phyloP scores from a whole-genome alignment of 1,140 invertebrate genomes.

The Cotesia chilonis region DNA sequence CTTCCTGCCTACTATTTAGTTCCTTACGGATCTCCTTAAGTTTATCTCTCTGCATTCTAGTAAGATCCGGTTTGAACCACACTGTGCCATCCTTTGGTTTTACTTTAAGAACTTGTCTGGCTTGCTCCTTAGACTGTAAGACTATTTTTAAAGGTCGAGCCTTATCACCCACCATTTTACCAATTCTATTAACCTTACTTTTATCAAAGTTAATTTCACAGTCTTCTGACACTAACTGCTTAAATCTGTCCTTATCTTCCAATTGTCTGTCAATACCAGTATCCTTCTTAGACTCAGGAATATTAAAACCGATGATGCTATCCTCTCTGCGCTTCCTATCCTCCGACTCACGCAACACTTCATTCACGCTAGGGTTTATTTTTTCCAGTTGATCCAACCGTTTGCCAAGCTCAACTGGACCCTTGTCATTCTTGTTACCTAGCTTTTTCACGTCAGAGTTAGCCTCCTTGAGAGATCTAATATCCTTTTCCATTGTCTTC shows the following conservation, averaged over 20 bases:
- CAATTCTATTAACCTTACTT: background rate
- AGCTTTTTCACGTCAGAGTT: background rate
- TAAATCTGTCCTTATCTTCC: background rate
- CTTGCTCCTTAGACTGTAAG: background rate
- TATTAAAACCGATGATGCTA: background rate
- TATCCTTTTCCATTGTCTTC: background rate
- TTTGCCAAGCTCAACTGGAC: background rate
- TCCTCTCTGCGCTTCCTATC: background rate
- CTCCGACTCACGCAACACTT: background rate
- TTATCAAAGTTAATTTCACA: background rate
- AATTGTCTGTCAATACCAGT: background rate
- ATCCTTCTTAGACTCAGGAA: background rate
- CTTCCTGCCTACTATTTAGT: background rate
- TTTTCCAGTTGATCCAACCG: background rate
- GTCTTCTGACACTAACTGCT: background rate
- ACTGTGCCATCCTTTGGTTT: background rate
- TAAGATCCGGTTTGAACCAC: background rate
- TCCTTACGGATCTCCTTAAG: background rate
- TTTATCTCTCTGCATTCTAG: background rate
- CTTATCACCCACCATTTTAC: background rate
- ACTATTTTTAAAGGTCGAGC: background rate
- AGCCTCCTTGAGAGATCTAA: background rate
- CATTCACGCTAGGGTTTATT: background rate
- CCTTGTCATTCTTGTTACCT: background rate
- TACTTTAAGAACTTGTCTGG: background rate